Conservation (phyloP, 1,140 invertebrate genomes). For the Lordiphosa clarofinis region DNA sequence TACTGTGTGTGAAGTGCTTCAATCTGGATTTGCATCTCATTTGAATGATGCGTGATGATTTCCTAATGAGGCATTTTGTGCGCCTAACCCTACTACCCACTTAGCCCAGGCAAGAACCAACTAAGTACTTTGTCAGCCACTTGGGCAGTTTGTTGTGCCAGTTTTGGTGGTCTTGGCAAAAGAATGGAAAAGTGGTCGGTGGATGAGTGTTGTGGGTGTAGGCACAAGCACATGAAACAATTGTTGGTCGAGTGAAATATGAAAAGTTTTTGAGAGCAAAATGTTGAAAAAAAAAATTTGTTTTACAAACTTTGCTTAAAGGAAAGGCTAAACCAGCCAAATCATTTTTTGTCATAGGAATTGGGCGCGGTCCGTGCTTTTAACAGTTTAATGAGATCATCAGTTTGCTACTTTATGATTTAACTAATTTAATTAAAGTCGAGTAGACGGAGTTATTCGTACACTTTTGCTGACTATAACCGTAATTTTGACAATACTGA, state of each 20-base stretch:
- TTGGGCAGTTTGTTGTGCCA: constrained; percentile 61
- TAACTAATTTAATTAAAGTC: too few species aligned
- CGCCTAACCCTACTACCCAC: constrained; percentile 16
- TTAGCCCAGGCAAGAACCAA: background rate
- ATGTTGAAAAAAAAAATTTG: too few species aligned
- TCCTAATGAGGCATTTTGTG: constrained; percentile 53
- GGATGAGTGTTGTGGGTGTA: constrained; percentile 14
- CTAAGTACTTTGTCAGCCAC: constrained; percentile 12
- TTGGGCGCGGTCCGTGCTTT: too few species aligned
- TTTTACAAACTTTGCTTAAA: too few species aligned
- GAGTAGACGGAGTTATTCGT: too few species aligned
- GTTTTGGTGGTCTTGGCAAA: constrained; percentile 18
- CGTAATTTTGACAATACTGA: too few species aligned
- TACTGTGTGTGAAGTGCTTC: background rate
- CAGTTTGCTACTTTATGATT: too few species aligned
- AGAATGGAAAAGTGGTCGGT: background rate
- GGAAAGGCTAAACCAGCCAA: too few species aligned
- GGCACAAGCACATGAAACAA: constrained; percentile 12
- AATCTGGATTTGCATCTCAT: constrained; percentile 36
- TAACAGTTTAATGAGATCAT: too few species aligned
- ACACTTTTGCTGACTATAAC: too few species aligned
- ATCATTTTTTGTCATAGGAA: too few species aligned
- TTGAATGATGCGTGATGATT: constrained; percentile 36
- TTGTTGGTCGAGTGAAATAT: background rate
- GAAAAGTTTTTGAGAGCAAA: too few species aligned